Evolutionary conservation across 2,888 invertebrate species (phyloP).

Genomic region (Mycalesis mineus): DNA sequence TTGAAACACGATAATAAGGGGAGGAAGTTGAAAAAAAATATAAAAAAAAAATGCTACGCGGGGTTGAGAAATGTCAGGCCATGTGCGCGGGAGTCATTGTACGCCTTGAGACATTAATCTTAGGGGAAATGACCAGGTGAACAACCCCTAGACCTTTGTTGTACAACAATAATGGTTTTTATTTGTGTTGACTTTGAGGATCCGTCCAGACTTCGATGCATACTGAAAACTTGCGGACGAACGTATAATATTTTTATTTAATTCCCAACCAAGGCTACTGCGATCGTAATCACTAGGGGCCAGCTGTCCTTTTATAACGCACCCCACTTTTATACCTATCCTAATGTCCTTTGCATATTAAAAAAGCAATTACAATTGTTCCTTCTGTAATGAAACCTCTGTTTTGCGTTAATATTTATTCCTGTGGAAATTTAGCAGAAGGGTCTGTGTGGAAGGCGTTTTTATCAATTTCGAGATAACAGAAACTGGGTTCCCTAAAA

Average conservation of each 20-base stretch:
- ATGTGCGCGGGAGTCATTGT: conserved; percentile 70
- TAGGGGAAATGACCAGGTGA: conserved; percentile 67
- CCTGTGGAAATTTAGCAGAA: conserved; percentile 2
- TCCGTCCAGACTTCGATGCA: conserved; percentile 12
- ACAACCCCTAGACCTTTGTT: conserved; percentile 48
- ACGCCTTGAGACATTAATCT: conserved; percentile 68
- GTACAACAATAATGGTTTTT: conserved; percentile 28
- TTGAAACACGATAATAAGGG: conserved; percentile 59
- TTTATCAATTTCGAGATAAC: conserved; percentile 20
- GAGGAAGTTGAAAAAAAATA: conserved; percentile 60
- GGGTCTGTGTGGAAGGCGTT: conserved; percentile 6
- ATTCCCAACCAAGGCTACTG: conserved; percentile 32
- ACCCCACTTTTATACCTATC: conserved; percentile 41
- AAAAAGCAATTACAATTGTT: conserved; percentile 32
- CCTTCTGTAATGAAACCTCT: conserved; percentile 28
- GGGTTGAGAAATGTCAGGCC: conserved; percentile 58
- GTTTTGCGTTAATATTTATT: conserved; percentile 9
- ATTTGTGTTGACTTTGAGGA: conserved; percentile 28
- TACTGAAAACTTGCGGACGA: conserved; percentile 17
- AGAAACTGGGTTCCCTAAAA: conserved; percentile 18
- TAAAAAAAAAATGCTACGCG: conserved; percentile 45
- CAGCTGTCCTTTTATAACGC: conserved; percentile 52
- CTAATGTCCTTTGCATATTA: conserved; percentile 40
- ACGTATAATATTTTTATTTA: conserved; percentile 29
- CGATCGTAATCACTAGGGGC: conserved; percentile 51